A percentile compares a stretch with the other conserved stretches of the same genome.
Evolutionary conservation across 35 echinoderm and acorn worm genomes (phyloP).

Genomic region (Ophiothrix spiculata): DNA sequence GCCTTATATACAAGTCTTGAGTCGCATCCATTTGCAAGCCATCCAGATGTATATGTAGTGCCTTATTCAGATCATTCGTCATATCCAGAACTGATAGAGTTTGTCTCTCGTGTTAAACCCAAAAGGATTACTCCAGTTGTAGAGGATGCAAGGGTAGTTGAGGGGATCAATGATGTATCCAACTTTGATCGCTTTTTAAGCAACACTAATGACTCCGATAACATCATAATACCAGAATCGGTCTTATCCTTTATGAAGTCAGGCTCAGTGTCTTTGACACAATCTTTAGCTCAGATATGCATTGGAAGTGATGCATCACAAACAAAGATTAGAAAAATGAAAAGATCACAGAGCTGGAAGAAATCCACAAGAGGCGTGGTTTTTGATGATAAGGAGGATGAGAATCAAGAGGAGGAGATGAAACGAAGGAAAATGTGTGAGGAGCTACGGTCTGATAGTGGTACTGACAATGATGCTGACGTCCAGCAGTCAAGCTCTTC

Average conservation of each 20-base stretch:
- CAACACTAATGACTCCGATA: neutral
- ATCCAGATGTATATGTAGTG: constrained; percentile 54
- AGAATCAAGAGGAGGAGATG: neutral
- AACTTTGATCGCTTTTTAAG: constrained; percentile 31
- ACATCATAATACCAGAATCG: constrained; percentile 1
- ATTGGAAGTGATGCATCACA: no score
- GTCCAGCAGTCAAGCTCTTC: no score
- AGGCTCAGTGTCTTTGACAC: neutral
- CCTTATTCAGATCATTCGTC: constrained; percentile 91
- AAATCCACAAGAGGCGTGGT: constrained; percentile 37
- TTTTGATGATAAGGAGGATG: constrained; percentile 25
- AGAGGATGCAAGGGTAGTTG: neutral
- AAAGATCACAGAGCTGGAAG: no score
- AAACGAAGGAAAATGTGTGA: neutral
- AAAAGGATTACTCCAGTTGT: constrained; percentile 78
- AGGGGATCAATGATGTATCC: neutral
- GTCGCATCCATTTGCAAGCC: neutral
- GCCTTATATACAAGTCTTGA: constrained; percentile 53
- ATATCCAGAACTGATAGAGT: constrained; percentile 62
- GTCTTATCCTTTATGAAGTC: constrained; percentile 23
- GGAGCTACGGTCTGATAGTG: no score
- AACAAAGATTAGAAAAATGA: no score
- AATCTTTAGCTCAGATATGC: no score
- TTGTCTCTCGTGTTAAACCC: constrained; percentile 67
- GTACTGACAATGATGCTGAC: no score